A percentile compares a stretch with the other conserved stretches of the same genome.
Conservation (phyloP, 2,888 invertebrate genomes). For the Lampropteryx suffumata region DNA sequence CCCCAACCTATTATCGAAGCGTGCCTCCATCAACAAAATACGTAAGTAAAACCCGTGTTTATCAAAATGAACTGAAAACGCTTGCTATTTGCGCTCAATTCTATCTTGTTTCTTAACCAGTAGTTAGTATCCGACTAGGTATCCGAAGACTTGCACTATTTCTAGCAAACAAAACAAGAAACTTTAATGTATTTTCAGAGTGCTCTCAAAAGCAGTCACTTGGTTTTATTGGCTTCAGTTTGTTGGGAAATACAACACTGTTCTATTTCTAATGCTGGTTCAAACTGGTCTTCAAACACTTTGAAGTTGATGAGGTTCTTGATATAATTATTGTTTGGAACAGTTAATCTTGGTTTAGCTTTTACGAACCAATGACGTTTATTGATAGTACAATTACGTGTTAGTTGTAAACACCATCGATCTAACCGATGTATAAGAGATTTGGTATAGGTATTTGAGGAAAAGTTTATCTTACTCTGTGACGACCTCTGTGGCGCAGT, state of each 20-base stretch:
- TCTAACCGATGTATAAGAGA: too few species aligned
- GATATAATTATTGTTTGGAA: conserved; percentile 1
- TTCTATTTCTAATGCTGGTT: conserved; percentile 23
- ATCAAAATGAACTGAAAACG: too few species aligned
- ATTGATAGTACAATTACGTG: too few species aligned
- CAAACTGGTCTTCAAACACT: conserved; percentile 15
- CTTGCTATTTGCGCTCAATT: background rate
- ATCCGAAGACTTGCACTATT: conserved; percentile 7
- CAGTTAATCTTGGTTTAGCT: too few species aligned
- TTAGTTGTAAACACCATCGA: too few species aligned
- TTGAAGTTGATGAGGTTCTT: conserved; percentile 10
- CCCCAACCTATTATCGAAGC: too few species aligned
- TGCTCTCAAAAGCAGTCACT: conserved; percentile 17
- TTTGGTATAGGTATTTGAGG: too few species aligned
- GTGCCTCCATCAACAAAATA: too few species aligned
- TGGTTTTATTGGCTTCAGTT: conserved; percentile 13
- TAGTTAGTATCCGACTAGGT: background rate
- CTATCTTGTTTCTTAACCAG: background rate
- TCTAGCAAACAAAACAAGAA: conserved; percentile 9
- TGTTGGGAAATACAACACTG: conserved; percentile 25
- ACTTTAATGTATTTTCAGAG: conserved; percentile 16
- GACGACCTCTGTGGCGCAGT: too few species aligned
- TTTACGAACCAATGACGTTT: too few species aligned
- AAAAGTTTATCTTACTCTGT: too few species aligned
- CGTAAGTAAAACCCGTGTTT: too few species aligned